Evolutionary conservation across 2,113 vertebrate genomes (phyloP).

Genomic region (Zootoca vivipara): DNA sequence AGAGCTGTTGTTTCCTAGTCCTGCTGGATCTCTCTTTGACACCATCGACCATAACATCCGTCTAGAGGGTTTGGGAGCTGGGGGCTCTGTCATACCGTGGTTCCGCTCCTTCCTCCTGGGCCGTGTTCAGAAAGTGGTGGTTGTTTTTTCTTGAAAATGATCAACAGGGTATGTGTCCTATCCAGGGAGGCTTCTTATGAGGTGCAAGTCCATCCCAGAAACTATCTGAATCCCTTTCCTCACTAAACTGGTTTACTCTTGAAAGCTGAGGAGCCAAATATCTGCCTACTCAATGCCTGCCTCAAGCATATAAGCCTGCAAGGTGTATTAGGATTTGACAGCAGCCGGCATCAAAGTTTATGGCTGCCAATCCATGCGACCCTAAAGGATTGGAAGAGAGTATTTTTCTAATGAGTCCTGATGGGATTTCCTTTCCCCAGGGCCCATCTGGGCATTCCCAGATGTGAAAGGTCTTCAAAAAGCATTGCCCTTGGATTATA

Average conservation of each 20-base stretch:
- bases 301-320: neutral
- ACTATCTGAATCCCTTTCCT: neutral
- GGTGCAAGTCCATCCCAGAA: neutral
- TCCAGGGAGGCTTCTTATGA: neutral
- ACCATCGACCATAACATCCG: too few relatives aligned
- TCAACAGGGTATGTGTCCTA: neutral
- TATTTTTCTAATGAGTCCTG: neutral
- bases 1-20: too few relatives aligned
- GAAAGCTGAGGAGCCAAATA: neutral
- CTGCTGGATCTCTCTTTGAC: too few relatives aligned
- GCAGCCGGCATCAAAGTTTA: neutral
- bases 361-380: too few relatives aligned
- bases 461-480: neutral
- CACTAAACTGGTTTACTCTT: neutral
- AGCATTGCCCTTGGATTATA: neutral
- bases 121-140: too few relatives aligned
- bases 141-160: neutral
- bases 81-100: too few relatives aligned
- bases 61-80: too few relatives aligned
- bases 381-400: neutral
- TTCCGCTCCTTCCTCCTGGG: too few relatives aligned
- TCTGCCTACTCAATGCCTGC: neutral
- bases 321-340: neutral
- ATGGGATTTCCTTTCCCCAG: conserved; percentile 9
- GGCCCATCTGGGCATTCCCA: neutral